A percentile compares a stretch with the other conserved stretches of the same genome.
phyloP scores from a whole-genome alignment of 2,888 invertebrate genomes.

The Agrilus mali region DNA sequence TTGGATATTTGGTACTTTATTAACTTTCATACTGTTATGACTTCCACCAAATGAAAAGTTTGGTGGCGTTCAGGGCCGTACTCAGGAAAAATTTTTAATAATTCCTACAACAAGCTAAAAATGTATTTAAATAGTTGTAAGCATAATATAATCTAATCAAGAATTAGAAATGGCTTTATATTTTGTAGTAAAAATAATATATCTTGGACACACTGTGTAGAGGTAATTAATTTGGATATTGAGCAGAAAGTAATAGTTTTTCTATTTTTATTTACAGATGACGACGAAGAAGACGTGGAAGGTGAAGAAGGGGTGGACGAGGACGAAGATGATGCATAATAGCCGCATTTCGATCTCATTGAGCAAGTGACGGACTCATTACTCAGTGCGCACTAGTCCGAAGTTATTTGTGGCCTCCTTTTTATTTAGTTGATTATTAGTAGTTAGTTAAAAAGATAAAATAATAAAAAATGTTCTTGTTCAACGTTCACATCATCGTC shows the following conservation, averaged over 20 bases:
- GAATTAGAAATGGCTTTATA: too few species aligned
- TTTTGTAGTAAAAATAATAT: too few species aligned
- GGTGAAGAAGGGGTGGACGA: constrained; percentile 33
- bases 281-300: constrained; percentile 33
- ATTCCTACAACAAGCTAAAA: too few species aligned
- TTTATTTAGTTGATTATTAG: constrained; percentile 11
- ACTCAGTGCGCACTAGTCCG: constrained; percentile 25
- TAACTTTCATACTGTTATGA: too few species aligned
- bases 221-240: too few species aligned
- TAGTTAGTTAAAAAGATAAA: not conserved
- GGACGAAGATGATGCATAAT: constrained; percentile 36
- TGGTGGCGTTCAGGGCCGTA: too few species aligned
- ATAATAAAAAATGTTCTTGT: not conserved
- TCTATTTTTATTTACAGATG: constrained; percentile 23
- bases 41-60: too few species aligned
- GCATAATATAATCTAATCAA: too few species aligned
- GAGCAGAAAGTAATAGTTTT: constrained; percentile 1
- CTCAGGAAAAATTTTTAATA: too few species aligned
- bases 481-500: not conserved
- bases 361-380: constrained; percentile 12
- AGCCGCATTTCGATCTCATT: constrained; percentile 22
- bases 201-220: too few species aligned
- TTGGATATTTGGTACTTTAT: too few species aligned
- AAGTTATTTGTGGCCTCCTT: constrained; percentile 27
- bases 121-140: too few species aligned